Percentiles rank a stretch among this genome's conserved stretches.
These are phyloP conservation scores for Chrysolina oricalcia DNA, from an alignment of 2,888 invertebrate genomes.

Conservation along the genomic window DNA sequence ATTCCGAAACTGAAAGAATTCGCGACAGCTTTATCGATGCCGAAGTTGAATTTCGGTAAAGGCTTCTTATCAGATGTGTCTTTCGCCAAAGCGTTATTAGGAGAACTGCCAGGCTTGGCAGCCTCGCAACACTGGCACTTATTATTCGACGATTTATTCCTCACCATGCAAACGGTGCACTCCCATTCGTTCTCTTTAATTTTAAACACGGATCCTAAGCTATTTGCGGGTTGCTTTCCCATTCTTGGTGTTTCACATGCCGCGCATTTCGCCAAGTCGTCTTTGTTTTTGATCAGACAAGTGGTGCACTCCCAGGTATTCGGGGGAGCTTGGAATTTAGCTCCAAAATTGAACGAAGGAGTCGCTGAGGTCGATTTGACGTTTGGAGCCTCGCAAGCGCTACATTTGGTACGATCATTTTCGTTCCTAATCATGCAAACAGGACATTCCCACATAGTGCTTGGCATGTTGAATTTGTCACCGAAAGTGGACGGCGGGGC, in stretches of 20 bases:
- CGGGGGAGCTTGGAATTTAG: constrained; percentile 69
- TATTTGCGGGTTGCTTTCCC: constrained; percentile 49
- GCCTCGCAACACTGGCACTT: constrained; percentile 78
- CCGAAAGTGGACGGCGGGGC: constrained; percentile 58
- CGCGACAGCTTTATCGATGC: constrained; percentile 70
- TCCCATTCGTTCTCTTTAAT: constrained; percentile 73
- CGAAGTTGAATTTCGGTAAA: constrained; percentile 71
- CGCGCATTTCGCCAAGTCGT: constrained; percentile 71
- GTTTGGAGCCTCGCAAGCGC: constrained; percentile 74
- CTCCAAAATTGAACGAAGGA: constrained; percentile 50
- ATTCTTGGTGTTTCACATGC: constrained; percentile 75
- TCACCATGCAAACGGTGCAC: constrained; percentile 77
- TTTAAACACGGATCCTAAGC: constrained; percentile 56
- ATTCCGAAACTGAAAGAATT: constrained; percentile 70
- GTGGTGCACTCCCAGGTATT: constrained; percentile 76
- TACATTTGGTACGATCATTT: constrained; percentile 71
- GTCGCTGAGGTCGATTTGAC: constrained; percentile 75
- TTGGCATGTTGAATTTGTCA: constrained; percentile 58
- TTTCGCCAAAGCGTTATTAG: constrained; percentile 17
- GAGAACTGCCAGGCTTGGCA: constrained; percentile 71
- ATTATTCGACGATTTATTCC: constrained; percentile 68
- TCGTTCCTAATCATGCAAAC: constrained; percentile 76
- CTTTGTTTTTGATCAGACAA: constrained; percentile 76
- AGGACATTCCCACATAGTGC: constrained; percentile 75
- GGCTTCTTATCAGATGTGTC: constrained; percentile 56